phyloP scores from a whole-genome alignment of 1,140 invertebrate species.

The Colletes gigas region DNA sequence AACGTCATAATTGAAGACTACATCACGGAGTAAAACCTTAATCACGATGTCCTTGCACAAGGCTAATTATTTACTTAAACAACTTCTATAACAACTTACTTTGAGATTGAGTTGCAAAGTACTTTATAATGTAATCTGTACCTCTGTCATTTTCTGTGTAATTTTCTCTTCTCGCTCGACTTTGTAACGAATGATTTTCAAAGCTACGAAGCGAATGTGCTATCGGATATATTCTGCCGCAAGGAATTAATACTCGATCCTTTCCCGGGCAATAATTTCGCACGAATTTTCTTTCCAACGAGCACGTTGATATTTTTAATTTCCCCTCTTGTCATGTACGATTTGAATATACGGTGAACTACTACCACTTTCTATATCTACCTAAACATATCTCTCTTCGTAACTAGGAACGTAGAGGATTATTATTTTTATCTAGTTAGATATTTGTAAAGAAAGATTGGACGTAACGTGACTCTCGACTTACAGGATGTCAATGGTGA shows the following conservation, averaged over 20 bases:
- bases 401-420: not conserved
- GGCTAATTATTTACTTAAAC: constrained; percentile 1
- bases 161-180: not conserved
- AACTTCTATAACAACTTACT: not conserved
- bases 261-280: not conserved
- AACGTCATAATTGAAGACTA: not conserved
- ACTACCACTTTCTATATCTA: not conserved
- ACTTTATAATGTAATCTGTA: no score
- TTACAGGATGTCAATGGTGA: not conserved
- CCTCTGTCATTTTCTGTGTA: not conserved
- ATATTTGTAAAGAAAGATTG: not conserved
- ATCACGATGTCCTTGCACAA: not conserved
- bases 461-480: not conserved
- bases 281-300: no score
- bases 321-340: not conserved
- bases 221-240: not conserved
- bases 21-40: not conserved
- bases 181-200: not conserved
- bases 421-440: constrained; percentile 8
- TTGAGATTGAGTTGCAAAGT: no score
- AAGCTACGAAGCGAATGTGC: not conserved
- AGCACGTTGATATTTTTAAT: no score
- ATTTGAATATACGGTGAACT: not conserved
- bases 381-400: not conserved
- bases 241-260: not conserved